These are phyloP conservation scores for Mimas tiliae DNA, from an alignment of 2,888 invertebrate species.

Conservation along the genomic window DNA sequence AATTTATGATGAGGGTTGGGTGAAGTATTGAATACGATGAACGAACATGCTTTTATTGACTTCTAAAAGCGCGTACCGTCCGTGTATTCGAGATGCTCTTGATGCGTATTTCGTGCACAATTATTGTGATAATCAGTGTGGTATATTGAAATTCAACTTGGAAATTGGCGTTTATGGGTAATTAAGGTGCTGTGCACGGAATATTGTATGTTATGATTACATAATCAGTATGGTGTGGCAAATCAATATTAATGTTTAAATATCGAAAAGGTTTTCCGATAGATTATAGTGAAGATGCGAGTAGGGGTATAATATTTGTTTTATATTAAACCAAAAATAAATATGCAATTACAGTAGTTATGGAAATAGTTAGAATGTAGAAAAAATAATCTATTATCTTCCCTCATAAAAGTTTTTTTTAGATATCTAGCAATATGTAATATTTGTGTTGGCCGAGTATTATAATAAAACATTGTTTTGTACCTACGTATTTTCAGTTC, in stretches of 20 bases:
- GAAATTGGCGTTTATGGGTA: conserved; percentile 40
- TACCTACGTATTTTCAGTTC: conserved; percentile 34
- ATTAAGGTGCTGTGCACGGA: conserved; percentile 54
- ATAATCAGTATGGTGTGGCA: conserved; percentile 50
- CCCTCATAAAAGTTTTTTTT: conserved; percentile 24
- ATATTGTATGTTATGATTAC: conserved; percentile 42
- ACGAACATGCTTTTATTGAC: background rate
- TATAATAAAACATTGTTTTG: conserved; percentile 29
- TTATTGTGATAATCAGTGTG: conserved; percentile 49
- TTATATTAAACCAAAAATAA: conserved; percentile 60
- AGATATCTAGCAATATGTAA: conserved; percentile 22
- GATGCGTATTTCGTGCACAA: conserved; percentile 29
- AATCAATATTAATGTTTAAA: conserved; percentile 40
- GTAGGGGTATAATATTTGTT: conserved; percentile 43
- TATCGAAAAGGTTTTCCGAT: conserved; percentile 6
- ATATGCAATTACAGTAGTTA: conserved; percentile 49
- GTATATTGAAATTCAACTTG: conserved; percentile 32
- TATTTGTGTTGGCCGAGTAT: conserved; percentile 25
- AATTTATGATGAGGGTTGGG: background rate
- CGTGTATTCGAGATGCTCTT: background rate
- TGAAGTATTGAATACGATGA: background rate
- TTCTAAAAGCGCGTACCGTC: background rate
- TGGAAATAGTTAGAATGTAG: conserved; percentile 32
- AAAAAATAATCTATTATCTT: conserved; percentile 22
- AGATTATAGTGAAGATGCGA: conserved; percentile 36